Evolutionary conservation across 2,888 invertebrate species (phyloP).

Genomic region (Drosophila eohydei): DNA sequence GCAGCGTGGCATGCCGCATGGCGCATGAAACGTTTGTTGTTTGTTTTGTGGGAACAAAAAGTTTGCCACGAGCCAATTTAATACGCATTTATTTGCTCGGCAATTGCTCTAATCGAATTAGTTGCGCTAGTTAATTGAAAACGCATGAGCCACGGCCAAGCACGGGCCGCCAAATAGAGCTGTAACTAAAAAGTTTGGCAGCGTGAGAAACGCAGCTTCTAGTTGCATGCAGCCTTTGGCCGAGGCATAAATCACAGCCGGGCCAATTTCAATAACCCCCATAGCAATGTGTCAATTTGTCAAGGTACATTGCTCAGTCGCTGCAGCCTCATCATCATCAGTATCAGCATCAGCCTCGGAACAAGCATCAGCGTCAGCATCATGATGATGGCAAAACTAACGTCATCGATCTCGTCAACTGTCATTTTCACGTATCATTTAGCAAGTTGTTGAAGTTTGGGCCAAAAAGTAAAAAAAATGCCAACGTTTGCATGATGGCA

Average conservation of each 20-base stretch:
- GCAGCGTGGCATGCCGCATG: not conserved
- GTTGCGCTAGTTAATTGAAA: slow-evolving; percentile 76
- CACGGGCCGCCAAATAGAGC: slow-evolving; percentile 28
- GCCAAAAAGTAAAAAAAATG: slow-evolving; percentile 36
- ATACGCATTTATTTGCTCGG: slow-evolving; percentile 50
- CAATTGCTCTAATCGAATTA: slow-evolving; percentile 72
- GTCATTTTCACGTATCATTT: slow-evolving; percentile 85
- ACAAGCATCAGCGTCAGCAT: slow-evolving; percentile 8
- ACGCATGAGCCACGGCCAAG: slow-evolving; percentile 49
- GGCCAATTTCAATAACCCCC: slow-evolving; percentile 52
- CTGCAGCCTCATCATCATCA: slow-evolving; percentile 46
- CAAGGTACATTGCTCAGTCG: slow-evolving; percentile 75
- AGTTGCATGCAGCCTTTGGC: slow-evolving; percentile 15
- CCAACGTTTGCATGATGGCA: slow-evolving; percentile 70
- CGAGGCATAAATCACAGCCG: slow-evolving; percentile 65
- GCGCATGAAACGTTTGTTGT: slow-evolving; percentile 44
- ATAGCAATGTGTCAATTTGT: slow-evolving; percentile 76
- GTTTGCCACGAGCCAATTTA: slow-evolving; percentile 67
- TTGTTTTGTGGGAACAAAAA: slow-evolving; percentile 72
- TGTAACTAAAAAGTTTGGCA: slow-evolving; percentile 28
- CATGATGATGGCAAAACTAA: slow-evolving; percentile 64
- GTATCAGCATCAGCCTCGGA: slow-evolving; percentile 28
- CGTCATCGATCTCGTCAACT: slow-evolving; percentile 84
- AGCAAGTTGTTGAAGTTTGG: slow-evolving; percentile 74
- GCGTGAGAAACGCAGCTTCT: slow-evolving; percentile 46